Conservation (phyloP, 1,140 invertebrate genomes). For the Penaeus vannamei region DNA sequence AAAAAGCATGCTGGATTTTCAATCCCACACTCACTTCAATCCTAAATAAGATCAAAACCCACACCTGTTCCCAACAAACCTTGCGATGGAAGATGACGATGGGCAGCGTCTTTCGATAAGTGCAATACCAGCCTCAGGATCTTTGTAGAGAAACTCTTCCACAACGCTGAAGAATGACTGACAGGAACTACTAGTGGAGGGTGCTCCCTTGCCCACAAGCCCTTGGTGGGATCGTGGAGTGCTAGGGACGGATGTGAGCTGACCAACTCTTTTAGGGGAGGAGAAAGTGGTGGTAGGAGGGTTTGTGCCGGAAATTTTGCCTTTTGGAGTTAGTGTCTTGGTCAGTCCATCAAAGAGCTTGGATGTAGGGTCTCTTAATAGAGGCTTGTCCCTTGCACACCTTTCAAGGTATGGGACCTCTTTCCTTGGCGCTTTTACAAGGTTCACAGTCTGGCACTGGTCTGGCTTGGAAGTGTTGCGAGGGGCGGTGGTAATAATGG, state of each 20-base stretch:
- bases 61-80: constrained; percentile 71
- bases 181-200: constrained; percentile 13
- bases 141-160: constrained; percentile 84
- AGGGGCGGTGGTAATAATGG: background rate
- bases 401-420: background rate
- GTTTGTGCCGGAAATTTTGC: no score
- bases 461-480: constrained; percentile 20
- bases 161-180: constrained; percentile 73
- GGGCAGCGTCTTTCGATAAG: constrained; percentile 80
- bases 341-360: no score
- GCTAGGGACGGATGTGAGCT: no score
- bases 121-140: constrained; percentile 80
- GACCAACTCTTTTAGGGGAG: no score
- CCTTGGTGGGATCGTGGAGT: no score
- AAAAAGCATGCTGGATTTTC: no score
- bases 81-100: constrained; percentile 71
- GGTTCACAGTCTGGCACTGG: background rate
- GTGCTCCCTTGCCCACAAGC: no score
- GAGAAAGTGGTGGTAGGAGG: no score
- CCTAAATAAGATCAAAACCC: background rate
- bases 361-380: no score
- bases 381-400: no score
- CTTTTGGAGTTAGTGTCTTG: no score
- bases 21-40: no score
- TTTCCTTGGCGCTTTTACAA: constrained; percentile 20